Evolutionary conservation across 1,140 invertebrate species (phyloP).

Genomic region (Lepidurus arcticus): DNA sequence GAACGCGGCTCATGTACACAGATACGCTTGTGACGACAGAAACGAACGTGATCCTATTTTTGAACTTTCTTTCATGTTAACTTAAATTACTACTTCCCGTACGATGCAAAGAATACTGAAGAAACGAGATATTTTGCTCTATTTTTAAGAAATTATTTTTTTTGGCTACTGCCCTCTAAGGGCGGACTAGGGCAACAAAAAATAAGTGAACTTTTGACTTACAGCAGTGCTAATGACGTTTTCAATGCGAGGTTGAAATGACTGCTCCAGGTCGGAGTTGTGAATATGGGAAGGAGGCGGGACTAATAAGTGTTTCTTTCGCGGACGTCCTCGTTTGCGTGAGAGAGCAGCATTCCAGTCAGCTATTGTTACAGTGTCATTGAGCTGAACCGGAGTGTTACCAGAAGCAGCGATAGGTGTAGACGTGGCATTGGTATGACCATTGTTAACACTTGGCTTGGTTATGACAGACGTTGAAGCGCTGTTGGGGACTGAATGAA

Average conservation of each 20-base stretch:
- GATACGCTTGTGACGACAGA: no score
- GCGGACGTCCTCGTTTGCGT: slow-evolving; percentile 44
- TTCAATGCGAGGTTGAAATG: not conserved
- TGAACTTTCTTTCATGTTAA: no score
- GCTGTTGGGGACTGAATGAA: not conserved
- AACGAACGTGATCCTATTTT: no score
- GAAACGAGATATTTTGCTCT: no score
- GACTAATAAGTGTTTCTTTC: slow-evolving; percentile 44
- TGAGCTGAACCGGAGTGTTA: not conserved
- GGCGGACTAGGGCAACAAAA: no score
- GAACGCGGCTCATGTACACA: no score
- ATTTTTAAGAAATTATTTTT: no score
- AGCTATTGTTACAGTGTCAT: slow-evolving; percentile 37
- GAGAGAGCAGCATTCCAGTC: slow-evolving; percentile 49
- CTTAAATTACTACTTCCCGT: no score
- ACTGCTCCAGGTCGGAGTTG: slow-evolving; percentile 34
- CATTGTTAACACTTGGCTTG: not conserved
- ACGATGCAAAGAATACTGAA: no score
- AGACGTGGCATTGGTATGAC: slow-evolving; percentile 36
- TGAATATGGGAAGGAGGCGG: slow-evolving; percentile 41
- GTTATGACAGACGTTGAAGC: slow-evolving; percentile 2
- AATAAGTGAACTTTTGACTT: not conserved
- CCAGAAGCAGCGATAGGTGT: slow-evolving; percentile 4
- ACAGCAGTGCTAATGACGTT: not conserved
- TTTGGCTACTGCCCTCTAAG: no score